Conservation (phyloP, 23 tunicate species). For the Styela clava region DNA sequence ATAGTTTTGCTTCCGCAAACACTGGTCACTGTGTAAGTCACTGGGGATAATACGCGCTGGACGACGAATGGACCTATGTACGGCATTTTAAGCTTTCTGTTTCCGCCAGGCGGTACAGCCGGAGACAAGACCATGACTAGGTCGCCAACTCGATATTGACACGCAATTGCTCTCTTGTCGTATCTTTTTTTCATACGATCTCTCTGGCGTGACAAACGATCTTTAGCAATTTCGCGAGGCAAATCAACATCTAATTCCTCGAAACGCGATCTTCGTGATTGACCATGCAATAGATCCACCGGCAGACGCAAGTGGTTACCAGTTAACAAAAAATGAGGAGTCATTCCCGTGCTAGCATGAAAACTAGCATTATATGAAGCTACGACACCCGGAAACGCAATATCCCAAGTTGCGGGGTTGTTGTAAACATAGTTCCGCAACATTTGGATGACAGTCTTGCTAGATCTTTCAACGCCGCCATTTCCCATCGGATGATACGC, state of each 20-base stretch:
- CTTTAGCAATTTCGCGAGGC: neutral
- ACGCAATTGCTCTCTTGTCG: neutral
- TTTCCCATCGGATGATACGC: constrained; percentile 24
- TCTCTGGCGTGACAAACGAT: neutral
- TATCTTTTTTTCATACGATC: neutral
- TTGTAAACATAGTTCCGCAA: constrained; percentile 24
- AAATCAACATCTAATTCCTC: neutral
- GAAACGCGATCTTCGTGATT: neutral
- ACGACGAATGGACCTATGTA: neutral
- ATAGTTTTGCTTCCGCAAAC: neutral
- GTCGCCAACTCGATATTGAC: constrained; percentile 8
- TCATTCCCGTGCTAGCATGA: constrained; percentile 23
- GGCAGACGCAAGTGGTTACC: constrained; percentile 19
- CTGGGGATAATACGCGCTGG: neutral
- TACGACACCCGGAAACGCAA: constrained; percentile 17
- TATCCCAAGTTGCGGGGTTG: constrained; percentile 16
- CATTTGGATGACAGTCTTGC: constrained; percentile 26
- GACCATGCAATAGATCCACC: constrained; percentile 10
- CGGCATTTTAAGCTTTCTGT: constrained; percentile 15
- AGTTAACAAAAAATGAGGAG: constrained; percentile 25
- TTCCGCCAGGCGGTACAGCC: constrained; percentile 8
- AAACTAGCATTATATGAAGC: constrained; percentile 31
- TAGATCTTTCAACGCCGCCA: constrained; percentile 28
- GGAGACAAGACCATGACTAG: constrained; percentile 4
- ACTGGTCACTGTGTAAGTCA: neutral